A percentile compares a stretch with the other conserved stretches of the same genome.
Conservation (phyloP, 2,113 vertebrate species). For the Lontra canadensis region DNA sequence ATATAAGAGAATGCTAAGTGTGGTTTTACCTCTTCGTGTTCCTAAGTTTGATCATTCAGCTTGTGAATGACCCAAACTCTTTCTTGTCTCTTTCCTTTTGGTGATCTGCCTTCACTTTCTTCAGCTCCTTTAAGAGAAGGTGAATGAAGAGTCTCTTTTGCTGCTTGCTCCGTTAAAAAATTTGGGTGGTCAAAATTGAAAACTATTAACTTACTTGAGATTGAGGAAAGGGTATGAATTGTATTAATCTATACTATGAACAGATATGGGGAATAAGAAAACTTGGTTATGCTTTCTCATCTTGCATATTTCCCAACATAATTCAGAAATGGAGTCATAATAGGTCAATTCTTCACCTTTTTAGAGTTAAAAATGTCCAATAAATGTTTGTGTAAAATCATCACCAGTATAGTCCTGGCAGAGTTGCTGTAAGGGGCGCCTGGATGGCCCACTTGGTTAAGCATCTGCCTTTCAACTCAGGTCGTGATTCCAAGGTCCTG, state of each 20-base stretch:
- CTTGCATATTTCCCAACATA: neutral
- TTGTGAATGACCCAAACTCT: neutral
- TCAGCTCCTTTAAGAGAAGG: neutral
- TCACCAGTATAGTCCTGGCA: neutral
- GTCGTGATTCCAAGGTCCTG: too few relatives aligned
- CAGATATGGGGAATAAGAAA: neutral
- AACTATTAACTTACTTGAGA: neutral
- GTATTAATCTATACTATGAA: neutral
- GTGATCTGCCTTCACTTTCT: neutral
- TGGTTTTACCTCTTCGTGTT: neutral
- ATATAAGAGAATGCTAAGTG: neutral
- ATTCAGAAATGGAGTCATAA: neutral
- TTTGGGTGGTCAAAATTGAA: neutral
- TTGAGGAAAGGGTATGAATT: neutral
- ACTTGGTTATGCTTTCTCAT: neutral
- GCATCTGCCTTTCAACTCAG: too few relatives aligned
- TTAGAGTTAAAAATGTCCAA: slow-evolving; percentile 14
- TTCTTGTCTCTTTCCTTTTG: neutral
- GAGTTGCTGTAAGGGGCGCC: too few relatives aligned
- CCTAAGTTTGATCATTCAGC: neutral
- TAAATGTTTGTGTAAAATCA: neutral
- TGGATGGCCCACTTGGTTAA: too few relatives aligned
- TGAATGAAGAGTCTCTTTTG: neutral
- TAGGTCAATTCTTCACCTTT: neutral
- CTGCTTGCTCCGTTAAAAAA: neutral